Evolutionary conservation across 1,140 invertebrate genomes (phyloP), one percentile per base, ranked within the genome.

Genomic region (Babylonia areolata): DNA sequence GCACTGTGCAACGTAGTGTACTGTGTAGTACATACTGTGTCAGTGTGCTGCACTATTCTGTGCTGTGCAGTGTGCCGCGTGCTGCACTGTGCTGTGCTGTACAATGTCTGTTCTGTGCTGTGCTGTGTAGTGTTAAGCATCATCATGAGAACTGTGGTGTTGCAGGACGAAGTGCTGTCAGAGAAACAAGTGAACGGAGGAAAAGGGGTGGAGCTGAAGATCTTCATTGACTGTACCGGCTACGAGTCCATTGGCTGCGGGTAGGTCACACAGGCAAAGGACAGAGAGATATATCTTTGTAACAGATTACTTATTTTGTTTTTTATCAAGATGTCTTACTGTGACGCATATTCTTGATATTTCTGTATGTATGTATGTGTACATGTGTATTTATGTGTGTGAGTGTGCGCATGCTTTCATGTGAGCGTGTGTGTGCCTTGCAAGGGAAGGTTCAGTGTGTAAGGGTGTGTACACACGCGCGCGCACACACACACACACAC

Each of bases 171-270:
- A 75, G 82, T 84, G 39, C 64, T 84, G 64, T 40, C 81, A 33
- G 69, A 86, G 23, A 80, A 69, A 46, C 51, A 79, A 35, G 58
- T 54, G 11, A 6, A 77, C 31, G 73, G 37, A n/a, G 80, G 77
- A 11, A 58, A 85, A 71, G 75, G 28, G 51, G 78, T 86, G 78
- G 89, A 90, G 39, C 87, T 92, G 39, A 94, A 94, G 88, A 90
- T 95, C 23, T 95, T 93, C 87, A 90, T 94, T 40, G 93, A 94
- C 85, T 92, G 93, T 28, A 88, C 90, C 46, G 94, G 92, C 28
- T 90, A 93, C 31, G 86, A 90, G 2, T 92, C 94, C 78, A 91
- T 95, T 58, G 95, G 95, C 20, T 95, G 94, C 86, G 93, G 94
- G 95, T 95, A 85, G 86, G 92, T 89, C 95, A 95, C 37, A 51